Evolutionary conservation across 2,797 vertebrate genomes (phyloP).

Genomic region (Enteromius fasciolatus): DNA sequence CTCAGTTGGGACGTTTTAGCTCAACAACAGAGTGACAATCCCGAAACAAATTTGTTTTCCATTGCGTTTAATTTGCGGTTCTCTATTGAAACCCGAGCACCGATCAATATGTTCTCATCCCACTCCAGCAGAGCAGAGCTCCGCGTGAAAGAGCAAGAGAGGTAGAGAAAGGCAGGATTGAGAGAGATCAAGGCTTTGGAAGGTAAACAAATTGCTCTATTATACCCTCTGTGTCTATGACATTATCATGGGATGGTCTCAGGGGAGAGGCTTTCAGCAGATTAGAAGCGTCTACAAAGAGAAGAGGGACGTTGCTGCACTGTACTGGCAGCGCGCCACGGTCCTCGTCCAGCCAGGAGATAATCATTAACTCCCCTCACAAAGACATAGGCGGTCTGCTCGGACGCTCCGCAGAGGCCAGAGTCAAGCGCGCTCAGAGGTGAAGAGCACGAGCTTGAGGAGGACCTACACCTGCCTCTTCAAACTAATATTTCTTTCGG

Average conservation of each 20-base stretch:
- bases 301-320: conserved; percentile 50
- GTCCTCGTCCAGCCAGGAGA: conserved; percentile 28
- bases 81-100: conserved; percentile 22
- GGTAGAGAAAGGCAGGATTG: conserved; percentile 25
- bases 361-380: conserved; percentile 61
- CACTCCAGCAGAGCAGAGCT: conserved; percentile 23
- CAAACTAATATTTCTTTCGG: conserved; percentile 3
- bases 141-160: conserved; percentile 20
- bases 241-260: conserved; percentile 72
- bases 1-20: conserved; percentile 10
- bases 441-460: background rate
- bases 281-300: conserved; percentile 66
- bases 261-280: conserved; percentile 67
- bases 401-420: conserved; percentile 10
- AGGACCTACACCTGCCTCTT: conserved; percentile 32
- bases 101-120: conserved; percentile 45
- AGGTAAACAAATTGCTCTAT: conserved; percentile 83
- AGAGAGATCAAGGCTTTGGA: conserved; percentile 71
- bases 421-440: background rate
- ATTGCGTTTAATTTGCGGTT: conserved; percentile 18
- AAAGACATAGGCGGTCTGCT: conserved; percentile 42
- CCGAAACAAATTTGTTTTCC: conserved; percentile 33
- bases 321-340: conserved; percentile 42
- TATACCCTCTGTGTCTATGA: conserved; percentile 75
- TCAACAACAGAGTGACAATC: conserved; percentile 31